Evolutionary conservation across 2,888 invertebrate genomes (phyloP).

Genomic region (Synanthedon vespiformis): DNA sequence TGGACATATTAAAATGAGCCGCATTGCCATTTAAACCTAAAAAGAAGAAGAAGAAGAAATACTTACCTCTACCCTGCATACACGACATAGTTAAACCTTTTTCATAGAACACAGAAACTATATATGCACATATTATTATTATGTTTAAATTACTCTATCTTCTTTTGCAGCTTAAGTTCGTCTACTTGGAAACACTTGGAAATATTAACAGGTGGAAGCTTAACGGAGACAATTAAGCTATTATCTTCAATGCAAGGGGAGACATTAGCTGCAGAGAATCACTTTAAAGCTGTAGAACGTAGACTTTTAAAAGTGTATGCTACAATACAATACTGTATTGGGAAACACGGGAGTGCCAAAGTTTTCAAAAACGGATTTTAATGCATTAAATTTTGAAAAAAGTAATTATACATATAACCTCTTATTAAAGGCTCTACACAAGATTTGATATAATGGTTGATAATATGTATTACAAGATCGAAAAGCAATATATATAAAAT

Average conservation of each 20-base stretch:
- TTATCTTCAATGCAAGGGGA: slow-evolving; percentile 68
- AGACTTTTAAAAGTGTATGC: slow-evolving; percentile 81
- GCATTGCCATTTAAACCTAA: too few relatives aligned
- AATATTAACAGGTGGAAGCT: slow-evolving; percentile 77
- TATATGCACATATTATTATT: too few relatives aligned
- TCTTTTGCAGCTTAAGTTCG: slow-evolving; percentile 71
- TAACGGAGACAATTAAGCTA: slow-evolving; percentile 67
- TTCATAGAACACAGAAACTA: background rate
- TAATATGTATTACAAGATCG: too few relatives aligned
- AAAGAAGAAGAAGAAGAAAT: too few relatives aligned
- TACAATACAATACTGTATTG: slow-evolving; percentile 81
- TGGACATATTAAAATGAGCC: too few relatives aligned
- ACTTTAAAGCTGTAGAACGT: slow-evolving; percentile 82
- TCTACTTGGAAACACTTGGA: slow-evolving; percentile 79
- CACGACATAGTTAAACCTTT: background rate
- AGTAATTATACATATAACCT: background rate
- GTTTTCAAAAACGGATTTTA: slow-evolving; percentile 32
- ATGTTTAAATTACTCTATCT: too few relatives aligned
- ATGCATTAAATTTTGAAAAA: background rate
- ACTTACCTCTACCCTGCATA: too few relatives aligned
- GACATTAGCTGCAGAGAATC: slow-evolving; percentile 77
- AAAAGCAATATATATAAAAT: too few relatives aligned
- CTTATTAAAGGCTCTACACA: too few relatives aligned
- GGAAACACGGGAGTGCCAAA: slow-evolving; percentile 64
- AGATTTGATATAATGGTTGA: too few relatives aligned